Evolutionary conservation across 2,888 invertebrate species (phyloP).

Genomic region (Caenorhabditis parvicauda): DNA sequence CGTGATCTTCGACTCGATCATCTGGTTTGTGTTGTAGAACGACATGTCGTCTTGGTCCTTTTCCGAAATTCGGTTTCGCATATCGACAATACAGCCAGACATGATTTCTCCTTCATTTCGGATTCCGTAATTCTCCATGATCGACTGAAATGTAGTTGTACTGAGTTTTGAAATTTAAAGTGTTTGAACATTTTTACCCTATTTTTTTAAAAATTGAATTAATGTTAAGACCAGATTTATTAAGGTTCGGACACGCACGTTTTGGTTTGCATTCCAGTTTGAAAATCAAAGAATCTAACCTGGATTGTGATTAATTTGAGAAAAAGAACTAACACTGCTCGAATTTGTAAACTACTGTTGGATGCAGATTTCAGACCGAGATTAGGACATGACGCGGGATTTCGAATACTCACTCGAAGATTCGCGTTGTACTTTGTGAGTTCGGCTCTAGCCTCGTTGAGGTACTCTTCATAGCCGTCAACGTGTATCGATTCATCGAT

Average conservation of each 20-base stretch:
- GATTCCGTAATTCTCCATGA: slow-evolving; percentile 57
- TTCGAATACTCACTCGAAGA: slow-evolving; percentile 15
- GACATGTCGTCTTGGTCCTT: slow-evolving; percentile 61
- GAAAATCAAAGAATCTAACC: too few relatives aligned
- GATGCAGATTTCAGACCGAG: too few relatives aligned
- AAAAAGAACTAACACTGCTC: not conserved
- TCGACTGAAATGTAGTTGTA: slow-evolving; percentile 16
- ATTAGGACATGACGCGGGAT: too few relatives aligned
- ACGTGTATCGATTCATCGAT: slow-evolving; percentile 20
- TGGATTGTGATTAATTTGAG: too few relatives aligned
- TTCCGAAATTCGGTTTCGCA: slow-evolving; percentile 58
- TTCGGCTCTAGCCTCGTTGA: slow-evolving; percentile 13
- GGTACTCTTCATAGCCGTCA: slow-evolving; percentile 21
- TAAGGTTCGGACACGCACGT: too few relatives aligned
- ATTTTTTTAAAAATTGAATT: too few relatives aligned
- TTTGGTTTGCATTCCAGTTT: too few relatives aligned
- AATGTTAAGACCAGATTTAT: too few relatives aligned
- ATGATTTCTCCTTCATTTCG: slow-evolving; percentile 58
- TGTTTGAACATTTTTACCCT: not conserved
- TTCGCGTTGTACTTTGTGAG: slow-evolving; percentile 32
- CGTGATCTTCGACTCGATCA: slow-evolving; percentile 53
- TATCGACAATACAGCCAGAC: slow-evolving; percentile 49
- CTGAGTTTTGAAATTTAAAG: not conserved
- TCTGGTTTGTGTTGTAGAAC: slow-evolving; percentile 52
- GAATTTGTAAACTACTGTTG: not conserved